These are phyloP conservation scores for Synergus japonicus DNA, from an alignment of 2,888 invertebrate genomes.

Conservation along the genomic window DNA sequence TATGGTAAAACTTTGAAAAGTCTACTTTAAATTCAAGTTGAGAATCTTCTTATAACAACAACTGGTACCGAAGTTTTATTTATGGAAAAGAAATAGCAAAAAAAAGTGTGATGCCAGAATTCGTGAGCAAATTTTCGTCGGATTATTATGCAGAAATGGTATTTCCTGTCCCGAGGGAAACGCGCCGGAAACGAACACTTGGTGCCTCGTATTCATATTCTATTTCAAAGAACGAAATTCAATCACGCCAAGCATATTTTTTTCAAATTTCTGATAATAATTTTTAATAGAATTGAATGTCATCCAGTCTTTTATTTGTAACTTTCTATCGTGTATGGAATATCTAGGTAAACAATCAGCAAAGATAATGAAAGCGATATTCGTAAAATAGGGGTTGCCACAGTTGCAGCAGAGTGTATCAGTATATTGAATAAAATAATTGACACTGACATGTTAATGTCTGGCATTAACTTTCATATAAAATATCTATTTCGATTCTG, in stretches of 20 bases:
- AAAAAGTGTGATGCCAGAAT: neutral
- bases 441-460: neutral
- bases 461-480: neutral
- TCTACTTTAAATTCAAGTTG: neutral
- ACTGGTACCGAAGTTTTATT: neutral
- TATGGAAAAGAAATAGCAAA: neutral
- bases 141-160: constrained; percentile 12
- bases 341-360: constrained; percentile 26
- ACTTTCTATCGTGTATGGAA: constrained; percentile 1
- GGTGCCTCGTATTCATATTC: constrained; percentile 32
- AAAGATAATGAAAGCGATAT: constrained; percentile 38
- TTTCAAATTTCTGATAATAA: constrained; percentile 24
- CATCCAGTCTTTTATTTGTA: constrained; percentile 18
- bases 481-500: neutral
- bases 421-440: neutral
- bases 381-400: constrained; percentile 14
- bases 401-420: neutral
- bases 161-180: constrained; percentile 24
- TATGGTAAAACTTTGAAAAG: neutral
- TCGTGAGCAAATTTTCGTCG: constrained; percentile 22
- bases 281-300: constrained; percentile 18
- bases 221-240: constrained; percentile 37
- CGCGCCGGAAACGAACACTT: constrained; percentile 16
- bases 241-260: constrained; percentile 28
- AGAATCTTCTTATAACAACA: neutral